Base-by-base conservation (phyloP, 2,888 invertebrate genomes). In the Herminia tarsipennalis region DNA sequence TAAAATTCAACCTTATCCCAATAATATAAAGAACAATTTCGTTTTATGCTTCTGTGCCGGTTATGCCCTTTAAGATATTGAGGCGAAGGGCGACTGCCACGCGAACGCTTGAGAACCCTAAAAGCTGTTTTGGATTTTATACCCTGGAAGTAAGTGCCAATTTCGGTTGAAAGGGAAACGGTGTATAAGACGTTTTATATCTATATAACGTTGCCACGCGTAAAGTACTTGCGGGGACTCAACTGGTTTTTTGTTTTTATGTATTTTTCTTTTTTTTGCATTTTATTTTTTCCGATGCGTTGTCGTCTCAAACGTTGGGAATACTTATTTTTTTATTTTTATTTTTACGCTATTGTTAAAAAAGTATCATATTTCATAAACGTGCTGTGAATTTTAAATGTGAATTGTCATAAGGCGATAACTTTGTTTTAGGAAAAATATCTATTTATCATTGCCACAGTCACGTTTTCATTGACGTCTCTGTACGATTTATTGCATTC, bases 161-260 rank as follows among this genome's bases (percentile, higher is more conserved):
- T 77, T 73, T 73, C 20, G 62, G 61, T 56, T 69, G 68, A 72
- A 68, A 71, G 63, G 60, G 56, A 66, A 65, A 68, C 38, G 33
- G 55, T 60, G 53, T 66, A 61, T 71, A 65, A 51, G 62, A 62
- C 57, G 41, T 73, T 76, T 57, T 67, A 48, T 56, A 52, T 55
- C 42, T 51, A 46, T 29, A 54, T 62, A 48, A 58, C 46, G 44
- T 52, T 38, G 76, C 77, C 78, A 79, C 77, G 77, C 77, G 78
- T 78, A 80, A 78, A 71, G 73, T 78, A 78, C 80, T 79, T 56
- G 61, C 59, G 56, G 58, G 58, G 50, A 65, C 73, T 70, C 66
- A 61, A 64, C 70, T 70, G 67, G 62, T 58, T 69, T 63, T 61
- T 65, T 71, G 68, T 64, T 64, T 73, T 70, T 61, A 69, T 59